Evolutionary conservation across 2,888 invertebrate genomes (phyloP).

Genomic region (Netelia inedita): DNA sequence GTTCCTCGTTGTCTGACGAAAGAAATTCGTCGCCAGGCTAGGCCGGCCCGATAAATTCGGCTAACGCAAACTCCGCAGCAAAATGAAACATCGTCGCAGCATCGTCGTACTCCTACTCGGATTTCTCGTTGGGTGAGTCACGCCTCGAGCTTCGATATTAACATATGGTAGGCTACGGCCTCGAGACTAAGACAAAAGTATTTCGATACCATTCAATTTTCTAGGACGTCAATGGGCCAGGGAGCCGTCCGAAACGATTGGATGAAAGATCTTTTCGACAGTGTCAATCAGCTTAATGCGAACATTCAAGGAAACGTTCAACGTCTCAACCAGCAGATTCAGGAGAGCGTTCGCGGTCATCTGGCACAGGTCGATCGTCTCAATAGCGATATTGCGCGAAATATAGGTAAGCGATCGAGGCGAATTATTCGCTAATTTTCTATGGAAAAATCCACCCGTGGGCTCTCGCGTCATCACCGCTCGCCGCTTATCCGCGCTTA

Average conservation of each 20-base stretch:
- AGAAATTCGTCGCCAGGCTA: neutral
- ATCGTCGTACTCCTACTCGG: slow-evolving; percentile 43
- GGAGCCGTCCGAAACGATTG: slow-evolving; percentile 52
- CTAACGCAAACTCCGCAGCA: no score
- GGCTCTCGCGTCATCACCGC: neutral
- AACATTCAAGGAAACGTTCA: slow-evolving; percentile 70
- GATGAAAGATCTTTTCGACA: slow-evolving; percentile 57
- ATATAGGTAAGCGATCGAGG: slow-evolving; percentile 45
- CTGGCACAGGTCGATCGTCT: slow-evolving; percentile 65
- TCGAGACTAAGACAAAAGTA: neutral
- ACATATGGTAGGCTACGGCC: neutral
- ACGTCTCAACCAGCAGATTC: slow-evolving; percentile 65
- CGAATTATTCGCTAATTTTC: neutral
- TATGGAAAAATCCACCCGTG: neutral
- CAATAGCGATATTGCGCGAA: slow-evolving; percentile 41
- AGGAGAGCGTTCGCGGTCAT: slow-evolving; percentile 60
- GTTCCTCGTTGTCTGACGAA: neutral
- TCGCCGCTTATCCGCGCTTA: neutral
- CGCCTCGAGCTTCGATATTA: neutral
- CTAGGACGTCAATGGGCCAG: slow-evolving; percentile 63
- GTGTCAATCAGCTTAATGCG: slow-evolving; percentile 60
- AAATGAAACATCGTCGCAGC: slow-evolving; percentile 49
- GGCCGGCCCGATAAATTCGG: no score
- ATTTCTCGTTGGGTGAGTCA: slow-evolving; percentile 62
- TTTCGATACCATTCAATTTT: slow-evolving; percentile 6